These are phyloP conservation scores for Anthopleura xanthogrammica DNA, from an alignment of 92 coral and sea anemone species.

Conservation along the genomic window DNA sequence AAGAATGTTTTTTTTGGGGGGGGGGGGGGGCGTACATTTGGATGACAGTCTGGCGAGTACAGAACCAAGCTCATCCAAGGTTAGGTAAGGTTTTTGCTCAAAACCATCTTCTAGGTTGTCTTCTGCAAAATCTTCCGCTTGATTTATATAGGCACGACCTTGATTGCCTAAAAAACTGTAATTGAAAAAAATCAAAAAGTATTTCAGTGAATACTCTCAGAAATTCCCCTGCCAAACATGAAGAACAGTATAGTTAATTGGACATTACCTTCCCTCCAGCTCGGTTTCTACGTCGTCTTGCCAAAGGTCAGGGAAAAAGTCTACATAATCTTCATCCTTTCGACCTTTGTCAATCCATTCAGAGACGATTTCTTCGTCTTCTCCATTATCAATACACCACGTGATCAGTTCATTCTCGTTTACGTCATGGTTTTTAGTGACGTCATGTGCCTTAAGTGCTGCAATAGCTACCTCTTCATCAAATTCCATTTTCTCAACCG, in stretches of 20 bases:
- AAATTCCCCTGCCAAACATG: too few relatives aligned
- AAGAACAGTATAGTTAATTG: too few relatives aligned
- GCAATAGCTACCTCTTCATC: slow-evolving; percentile 64
- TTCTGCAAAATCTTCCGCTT: slow-evolving; percentile 3
- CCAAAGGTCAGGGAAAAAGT: slow-evolving; percentile 31
- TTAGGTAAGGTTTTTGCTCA: slow-evolving; percentile 38
- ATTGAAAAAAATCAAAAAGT: too few relatives aligned
- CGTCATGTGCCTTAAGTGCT: slow-evolving; percentile 54
- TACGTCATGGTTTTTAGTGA: slow-evolving; percentile 22
- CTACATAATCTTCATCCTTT: slow-evolving; percentile 29
- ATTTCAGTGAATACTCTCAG: too few relatives aligned
- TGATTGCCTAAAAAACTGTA: too few relatives aligned
- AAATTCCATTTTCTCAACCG: slow-evolving; percentile 39
- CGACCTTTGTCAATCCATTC: slow-evolving; percentile 28
- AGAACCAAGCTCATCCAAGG: slow-evolving; percentile 56
- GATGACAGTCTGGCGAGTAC: slow-evolving; percentile 43
- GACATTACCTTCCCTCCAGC: too few relatives aligned
- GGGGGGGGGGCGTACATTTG: slow-evolving; percentile 36
- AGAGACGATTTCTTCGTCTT: slow-evolving; percentile 50
- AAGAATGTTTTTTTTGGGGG: too few relatives aligned
- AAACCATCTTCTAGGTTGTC: not conserved
- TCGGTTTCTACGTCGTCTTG: slow-evolving; percentile 8
- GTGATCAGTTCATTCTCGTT: slow-evolving; percentile 68
- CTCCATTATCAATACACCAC: slow-evolving; percentile 67
- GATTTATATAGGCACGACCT: too few relatives aligned